phyloP scores from a whole-genome alignment of 2,888 invertebrate species.

The Polia nebulosa region DNA sequence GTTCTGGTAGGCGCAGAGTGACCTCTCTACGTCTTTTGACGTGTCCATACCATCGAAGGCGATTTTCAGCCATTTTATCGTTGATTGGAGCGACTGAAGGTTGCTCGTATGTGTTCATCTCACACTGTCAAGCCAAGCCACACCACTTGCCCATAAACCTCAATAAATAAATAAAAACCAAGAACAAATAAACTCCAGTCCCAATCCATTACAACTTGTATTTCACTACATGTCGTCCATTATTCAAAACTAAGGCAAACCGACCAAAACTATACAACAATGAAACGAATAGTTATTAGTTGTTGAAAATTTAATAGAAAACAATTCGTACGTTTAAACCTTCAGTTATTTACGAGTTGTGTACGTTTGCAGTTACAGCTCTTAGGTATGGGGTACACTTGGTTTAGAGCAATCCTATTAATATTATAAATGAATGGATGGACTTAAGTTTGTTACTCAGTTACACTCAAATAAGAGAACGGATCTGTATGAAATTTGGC shows the following conservation, averaged over 20 bases:
- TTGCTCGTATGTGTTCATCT: no score
- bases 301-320: constrained; percentile 66
- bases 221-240: constrained; percentile 47
- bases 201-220: constrained; percentile 25
- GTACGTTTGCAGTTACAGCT: constrained; percentile 7
- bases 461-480: no score
- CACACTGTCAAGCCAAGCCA: no score
- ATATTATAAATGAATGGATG: no score
- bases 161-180: neutral
- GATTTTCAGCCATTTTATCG: no score
- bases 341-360: constrained; percentile 56
- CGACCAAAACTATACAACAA: constrained; percentile 54
- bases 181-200: constrained; percentile 16
- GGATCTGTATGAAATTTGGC: no score
- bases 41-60: no score
- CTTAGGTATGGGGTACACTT: constrained; percentile 41
- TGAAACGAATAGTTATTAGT: constrained; percentile 60
- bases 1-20: no score
- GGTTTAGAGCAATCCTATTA: neutral
- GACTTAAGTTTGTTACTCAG: no score
- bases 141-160: no score
- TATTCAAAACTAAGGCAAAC: constrained; percentile 53
- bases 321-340: constrained; percentile 56
- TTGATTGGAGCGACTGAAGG: no score
- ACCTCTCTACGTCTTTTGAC: no score